Evolutionary conservation across 2,888 invertebrate species (phyloP).

Genomic region (Podabrus alpinus): DNA sequence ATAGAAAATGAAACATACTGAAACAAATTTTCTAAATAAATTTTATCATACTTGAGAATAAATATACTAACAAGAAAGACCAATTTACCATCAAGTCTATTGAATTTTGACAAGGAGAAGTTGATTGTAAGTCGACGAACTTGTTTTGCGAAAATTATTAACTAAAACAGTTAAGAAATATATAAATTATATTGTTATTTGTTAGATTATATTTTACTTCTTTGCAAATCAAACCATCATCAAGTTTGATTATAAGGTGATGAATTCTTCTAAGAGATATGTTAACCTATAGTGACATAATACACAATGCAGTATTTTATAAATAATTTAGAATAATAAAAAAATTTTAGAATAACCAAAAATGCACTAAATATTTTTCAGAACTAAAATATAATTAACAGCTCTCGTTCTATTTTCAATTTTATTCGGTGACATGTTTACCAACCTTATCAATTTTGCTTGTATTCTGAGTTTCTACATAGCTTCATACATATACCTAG

Average conservation of each 20-base stretch:
- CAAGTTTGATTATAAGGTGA: not conserved
- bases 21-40: not conserved
- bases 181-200: not conserved
- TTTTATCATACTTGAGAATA: not conserved
- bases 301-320: too few relatives aligned
- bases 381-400: too few relatives aligned
- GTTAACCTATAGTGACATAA: not conserved
- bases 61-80: not conserved
- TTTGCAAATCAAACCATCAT: not conserved
- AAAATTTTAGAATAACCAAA: too few relatives aligned
- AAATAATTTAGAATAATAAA: too few relatives aligned
- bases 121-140: not conserved
- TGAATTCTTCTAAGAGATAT: not conserved
- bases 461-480: too few relatives aligned
- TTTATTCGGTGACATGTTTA: too few relatives aligned
- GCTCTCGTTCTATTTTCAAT: too few relatives aligned
- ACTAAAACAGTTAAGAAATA: not conserved
- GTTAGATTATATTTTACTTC: not conserved
- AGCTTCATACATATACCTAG: too few relatives aligned
- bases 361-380: too few relatives aligned
- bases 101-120: not conserved
- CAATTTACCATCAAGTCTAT: not conserved
- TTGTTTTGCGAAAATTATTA: not conserved
- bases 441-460: too few relatives aligned
- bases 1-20: not conserved